Percentiles rank a stretch among this genome's conserved stretches.
phyloP scores from a whole-genome alignment of 2,797 vertebrate species.

The Eospalax fontanierii region DNA sequence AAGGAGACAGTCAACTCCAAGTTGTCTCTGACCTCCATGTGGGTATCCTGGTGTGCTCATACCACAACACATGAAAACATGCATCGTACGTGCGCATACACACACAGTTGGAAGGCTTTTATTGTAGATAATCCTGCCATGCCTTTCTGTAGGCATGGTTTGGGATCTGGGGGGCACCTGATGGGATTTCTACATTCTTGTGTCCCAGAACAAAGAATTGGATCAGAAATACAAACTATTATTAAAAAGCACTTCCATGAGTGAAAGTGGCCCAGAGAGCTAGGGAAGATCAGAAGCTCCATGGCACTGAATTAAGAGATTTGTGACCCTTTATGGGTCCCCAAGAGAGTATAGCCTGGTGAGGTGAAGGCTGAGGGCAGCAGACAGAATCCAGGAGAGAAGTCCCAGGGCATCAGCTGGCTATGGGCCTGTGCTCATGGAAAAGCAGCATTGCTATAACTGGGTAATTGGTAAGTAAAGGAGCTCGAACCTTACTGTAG shows the following conservation, averaged over 20 bases:
- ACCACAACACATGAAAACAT: background rate
- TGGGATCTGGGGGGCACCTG: no score
- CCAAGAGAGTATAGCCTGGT: no score
- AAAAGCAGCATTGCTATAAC: background rate
- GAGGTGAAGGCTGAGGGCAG: accelerated
- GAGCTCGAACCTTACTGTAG: background rate
- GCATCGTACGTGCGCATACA: background rate
- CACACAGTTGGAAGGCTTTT: background rate
- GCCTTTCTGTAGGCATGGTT: background rate
- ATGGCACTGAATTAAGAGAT: background rate
- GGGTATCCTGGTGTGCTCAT: background rate
- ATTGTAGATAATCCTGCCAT: background rate
- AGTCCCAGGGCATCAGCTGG: background rate
- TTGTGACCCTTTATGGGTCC: background rate
- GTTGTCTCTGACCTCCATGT: background rate
- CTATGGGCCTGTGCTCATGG: background rate
- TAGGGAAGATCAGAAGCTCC: background rate
- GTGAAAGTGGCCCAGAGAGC: background rate
- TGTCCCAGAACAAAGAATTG: background rate
- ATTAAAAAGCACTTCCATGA: background rate
- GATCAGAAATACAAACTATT: no score
- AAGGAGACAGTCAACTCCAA: background rate
- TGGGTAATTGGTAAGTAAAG: background rate
- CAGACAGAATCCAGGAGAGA: background rate
- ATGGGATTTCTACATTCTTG: background rate